Evolutionary conservation across 2,888 invertebrate genomes (phyloP).

Genomic region (Scaptomyza cyrtandrae): DNA sequence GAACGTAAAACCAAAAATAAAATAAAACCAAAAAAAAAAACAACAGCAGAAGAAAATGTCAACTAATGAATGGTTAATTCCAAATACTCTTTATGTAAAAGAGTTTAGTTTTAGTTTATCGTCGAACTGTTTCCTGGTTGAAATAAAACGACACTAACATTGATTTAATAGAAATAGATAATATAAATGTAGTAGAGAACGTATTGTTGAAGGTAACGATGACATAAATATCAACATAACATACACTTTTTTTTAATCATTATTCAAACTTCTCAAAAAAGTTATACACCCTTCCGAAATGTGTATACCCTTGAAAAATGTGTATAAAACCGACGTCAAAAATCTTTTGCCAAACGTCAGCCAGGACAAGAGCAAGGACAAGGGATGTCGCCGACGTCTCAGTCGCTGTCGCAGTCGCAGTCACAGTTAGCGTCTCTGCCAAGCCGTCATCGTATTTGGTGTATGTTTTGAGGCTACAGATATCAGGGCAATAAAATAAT

Average conservation of each 20-base stretch:
- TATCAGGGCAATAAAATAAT: slow-evolving; percentile 84
- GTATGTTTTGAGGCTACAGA: slow-evolving; percentile 78
- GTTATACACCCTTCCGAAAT: not conserved
- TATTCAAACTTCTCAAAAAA: not conserved
- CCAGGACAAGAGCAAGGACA: slow-evolving; percentile 47
- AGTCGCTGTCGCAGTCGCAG: slow-evolving; percentile 28
- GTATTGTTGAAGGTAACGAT: no score
- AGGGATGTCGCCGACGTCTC: slow-evolving; percentile 31
- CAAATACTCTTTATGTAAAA: slow-evolving; percentile 43
- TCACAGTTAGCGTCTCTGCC: slow-evolving; percentile 23
- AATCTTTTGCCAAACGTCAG: slow-evolving; percentile 26
- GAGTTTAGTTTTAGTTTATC: no score
- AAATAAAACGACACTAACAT: no score
- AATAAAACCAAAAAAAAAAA: no score
- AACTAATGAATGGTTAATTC: not conserved
- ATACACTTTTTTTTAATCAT: no score
- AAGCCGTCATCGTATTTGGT: slow-evolving; percentile 48
- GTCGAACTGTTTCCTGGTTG: not conserved
- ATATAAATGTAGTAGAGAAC: no score
- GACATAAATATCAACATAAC: no score
- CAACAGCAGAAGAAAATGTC: not conserved
- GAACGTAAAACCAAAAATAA: slow-evolving; percentile 34
- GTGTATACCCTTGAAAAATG: slow-evolving; percentile 32
- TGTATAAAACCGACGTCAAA: slow-evolving; percentile 51
- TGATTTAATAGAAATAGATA: no score